phyloP scores from a whole-genome alignment of 2,888 invertebrate species.

The Volucella inflata region DNA sequence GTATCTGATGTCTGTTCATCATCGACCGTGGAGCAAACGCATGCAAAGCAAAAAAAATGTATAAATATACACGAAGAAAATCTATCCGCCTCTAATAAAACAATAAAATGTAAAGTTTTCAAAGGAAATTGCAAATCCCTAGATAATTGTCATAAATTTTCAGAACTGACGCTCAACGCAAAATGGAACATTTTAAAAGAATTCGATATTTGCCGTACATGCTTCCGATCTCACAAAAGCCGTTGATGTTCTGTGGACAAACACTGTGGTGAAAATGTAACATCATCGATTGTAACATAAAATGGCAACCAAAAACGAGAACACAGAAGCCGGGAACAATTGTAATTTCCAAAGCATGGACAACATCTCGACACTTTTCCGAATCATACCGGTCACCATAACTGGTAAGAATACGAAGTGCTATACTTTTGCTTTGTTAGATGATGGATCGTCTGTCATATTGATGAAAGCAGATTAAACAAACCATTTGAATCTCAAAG shows the following conservation, averaged over 20 bases:
- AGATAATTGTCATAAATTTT: neutral
- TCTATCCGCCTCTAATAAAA: neutral
- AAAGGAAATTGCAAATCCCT: neutral
- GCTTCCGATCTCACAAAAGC: neutral
- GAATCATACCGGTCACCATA: neutral
- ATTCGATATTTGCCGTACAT: neutral
- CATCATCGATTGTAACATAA: neutral
- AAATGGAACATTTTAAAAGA: neutral
- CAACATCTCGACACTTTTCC: neutral
- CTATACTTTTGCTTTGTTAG: neutral
- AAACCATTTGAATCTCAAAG: neutral
- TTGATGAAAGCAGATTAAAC: neutral
- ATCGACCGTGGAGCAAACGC: neutral
- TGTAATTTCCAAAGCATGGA: neutral
- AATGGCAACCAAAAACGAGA: too few species aligned
- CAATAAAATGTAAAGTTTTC: neutral
- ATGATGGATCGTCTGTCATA: too few species aligned
- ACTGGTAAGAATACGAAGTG: neutral
- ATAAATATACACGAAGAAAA: neutral
- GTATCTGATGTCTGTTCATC: neutral
- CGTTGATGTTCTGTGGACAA: neutral
- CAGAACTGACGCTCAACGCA: neutral
- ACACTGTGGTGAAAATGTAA: neutral
- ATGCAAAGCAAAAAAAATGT: neutral
- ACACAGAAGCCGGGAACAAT: neutral